Base-by-base conservation (phyloP, 1,140 invertebrate species). In the Ceratina calcarata region DNA sequence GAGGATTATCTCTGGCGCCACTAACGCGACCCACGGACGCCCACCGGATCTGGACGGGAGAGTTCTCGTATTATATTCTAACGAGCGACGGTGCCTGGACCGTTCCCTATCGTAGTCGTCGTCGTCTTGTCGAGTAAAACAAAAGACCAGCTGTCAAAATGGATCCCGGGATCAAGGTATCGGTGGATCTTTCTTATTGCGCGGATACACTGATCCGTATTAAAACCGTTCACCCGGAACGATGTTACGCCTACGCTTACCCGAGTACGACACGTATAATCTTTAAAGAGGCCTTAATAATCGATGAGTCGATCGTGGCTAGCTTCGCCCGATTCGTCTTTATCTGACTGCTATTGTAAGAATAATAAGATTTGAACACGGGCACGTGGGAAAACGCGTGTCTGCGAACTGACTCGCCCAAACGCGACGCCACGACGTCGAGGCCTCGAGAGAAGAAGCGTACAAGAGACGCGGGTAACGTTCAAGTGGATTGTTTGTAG, bases 1-100 rank as follows among this genome's bases (percentile, higher is more conserved):
- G 67, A 78, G 91, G 91, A 92, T 91, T 92, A 92, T 92, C 89
- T 89, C 78, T 87, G 89, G 90, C 90, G 88, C 91, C 91, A 91
- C 89, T 89, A 89, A 91, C 86, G 88, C 90, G 87, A 89, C 80
- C 83, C 82, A 87, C 83, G 74, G 74, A 81, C 88, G 81, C 83
- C 68, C 78, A 85, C 81, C 13, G 85, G 86, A 83, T 80, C 77
- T 82, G 80, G 74, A 62, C 85, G 61, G 68, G 66, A 71, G 49
- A 70, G 68, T 78, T 57, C 72, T 82, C 86, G 66, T 87, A 84
- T 87, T 87, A 78, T 86, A 86, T 84, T 84, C 78, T 78, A 83
- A 83, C 86, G 66, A 84, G 86, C 83, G 82, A 78, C 69, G 58
- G 71, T 73, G 2, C 37, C 37, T 10, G 73, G 72, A 66, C 58